Conservation (phyloP, 1,140 invertebrate species). For the Diachasmimorpha longicaudata region DNA sequence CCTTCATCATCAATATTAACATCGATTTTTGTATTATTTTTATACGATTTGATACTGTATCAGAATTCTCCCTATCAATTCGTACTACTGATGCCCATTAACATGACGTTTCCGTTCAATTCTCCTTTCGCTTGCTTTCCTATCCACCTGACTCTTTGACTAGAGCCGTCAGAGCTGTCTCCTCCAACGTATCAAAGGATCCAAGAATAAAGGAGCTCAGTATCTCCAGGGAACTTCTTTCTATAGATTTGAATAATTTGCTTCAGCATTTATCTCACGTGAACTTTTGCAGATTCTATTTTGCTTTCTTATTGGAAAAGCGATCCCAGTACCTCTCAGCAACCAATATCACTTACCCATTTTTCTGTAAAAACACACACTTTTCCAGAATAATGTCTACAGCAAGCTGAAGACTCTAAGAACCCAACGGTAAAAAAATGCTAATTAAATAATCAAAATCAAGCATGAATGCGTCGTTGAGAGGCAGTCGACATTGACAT, state of each 20-base stretch:
- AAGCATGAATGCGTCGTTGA: background rate
- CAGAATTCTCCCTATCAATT: too few relatives aligned
- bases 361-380: background rate
- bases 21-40: too few relatives aligned
- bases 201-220: slow-evolving; percentile 3
- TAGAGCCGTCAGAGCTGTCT: background rate
- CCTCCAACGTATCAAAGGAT: background rate
- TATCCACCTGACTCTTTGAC: slow-evolving; percentile 3
- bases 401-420: too few relatives aligned
- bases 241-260: slow-evolving; percentile 18
- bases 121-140: background rate
- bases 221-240: slow-evolving; percentile 17
- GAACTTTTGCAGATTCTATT: slow-evolving; percentile 4
- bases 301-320: background rate
- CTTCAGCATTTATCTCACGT: background rate
- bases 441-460: background rate
- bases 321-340: too few relatives aligned
- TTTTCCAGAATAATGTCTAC: too few relatives aligned
- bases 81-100: background rate
- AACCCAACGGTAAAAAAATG: too few relatives aligned
- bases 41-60: too few relatives aligned
- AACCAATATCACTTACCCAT: background rate
- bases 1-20: too few relatives aligned
- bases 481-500: background rate
- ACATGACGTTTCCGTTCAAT: background rate